A percentile compares a stretch with the other conserved stretches of the same genome.
These are phyloP conservation scores for Clostera curtula DNA, from an alignment of 2,888 invertebrate genomes.

Conservation along the genomic window DNA sequence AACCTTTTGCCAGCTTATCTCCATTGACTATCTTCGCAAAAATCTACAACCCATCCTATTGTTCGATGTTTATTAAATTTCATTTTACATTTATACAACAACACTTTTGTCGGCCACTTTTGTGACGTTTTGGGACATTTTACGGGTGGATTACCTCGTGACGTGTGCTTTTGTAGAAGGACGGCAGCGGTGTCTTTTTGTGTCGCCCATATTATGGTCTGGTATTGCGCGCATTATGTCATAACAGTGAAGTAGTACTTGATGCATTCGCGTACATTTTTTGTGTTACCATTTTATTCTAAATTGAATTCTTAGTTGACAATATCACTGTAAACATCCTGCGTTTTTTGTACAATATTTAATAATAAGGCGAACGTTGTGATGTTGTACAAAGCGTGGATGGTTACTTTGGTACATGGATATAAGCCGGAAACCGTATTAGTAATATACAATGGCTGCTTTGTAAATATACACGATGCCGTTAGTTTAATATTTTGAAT, in stretches of 20 bases:
- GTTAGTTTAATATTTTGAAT: neutral
- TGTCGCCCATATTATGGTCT: slow-evolving; percentile 58
- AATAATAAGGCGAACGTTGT: slow-evolving; percentile 30
- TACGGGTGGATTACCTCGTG: slow-evolving; percentile 67
- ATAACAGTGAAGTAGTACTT: slow-evolving; percentile 69
- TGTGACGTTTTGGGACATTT: slow-evolving; percentile 71
- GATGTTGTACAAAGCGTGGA: slow-evolving; percentile 10
- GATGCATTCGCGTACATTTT: slow-evolving; percentile 47
- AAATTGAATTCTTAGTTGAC: slow-evolving; percentile 68
- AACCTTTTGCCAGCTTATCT: slow-evolving; percentile 74
- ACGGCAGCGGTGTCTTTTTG: slow-evolving; percentile 65
- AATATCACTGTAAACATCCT: slow-evolving; percentile 66
- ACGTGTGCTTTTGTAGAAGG: slow-evolving; percentile 54
- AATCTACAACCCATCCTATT: slow-evolving; percentile 60
- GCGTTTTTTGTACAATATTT: slow-evolving; percentile 51
- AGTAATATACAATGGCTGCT: too few relatives aligned
- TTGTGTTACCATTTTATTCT: slow-evolving; percentile 53
- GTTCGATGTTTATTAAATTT: slow-evolving; percentile 73
- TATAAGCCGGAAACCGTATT: slow-evolving; percentile 1
- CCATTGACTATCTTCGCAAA: slow-evolving; percentile 66
- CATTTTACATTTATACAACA: slow-evolving; percentile 73
- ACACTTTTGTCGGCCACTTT: slow-evolving; percentile 71
- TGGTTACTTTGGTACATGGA: slow-evolving; percentile 9
- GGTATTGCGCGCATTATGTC: slow-evolving; percentile 72
- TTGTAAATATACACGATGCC: too few relatives aligned